Evolutionary conservation across 2,888 invertebrate genomes (phyloP), one percentile per base, ranked within the genome.

Genomic region (Schizaphis graminum): DNA sequence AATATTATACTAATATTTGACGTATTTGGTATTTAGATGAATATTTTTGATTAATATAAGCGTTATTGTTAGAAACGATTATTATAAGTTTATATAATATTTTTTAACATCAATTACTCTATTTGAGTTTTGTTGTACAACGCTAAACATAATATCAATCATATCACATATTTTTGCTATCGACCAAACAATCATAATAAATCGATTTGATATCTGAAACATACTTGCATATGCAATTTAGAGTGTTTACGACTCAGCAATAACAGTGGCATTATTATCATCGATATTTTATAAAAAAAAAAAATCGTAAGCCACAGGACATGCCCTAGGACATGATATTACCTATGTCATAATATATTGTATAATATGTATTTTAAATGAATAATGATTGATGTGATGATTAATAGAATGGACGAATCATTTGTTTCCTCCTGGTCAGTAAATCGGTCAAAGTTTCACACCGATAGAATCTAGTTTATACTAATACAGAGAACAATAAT

Each of bases 381-480:
- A 87, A 35, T 61, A 61, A 92, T 93, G 93, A 93, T 92, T 47
- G 92, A 92, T 61, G 61, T 5, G 61, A 87, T 61, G 57, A 49
- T 85, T 61, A 89, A 93, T 89, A 67, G 88, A 84, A 90, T 90
- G 57, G 57, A 85, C 57, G 57, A 89, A 85, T 84, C 57, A 89
- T 93, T 89, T 93, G 89, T 93, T 93, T 93, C 84, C 77, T 84
- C 49, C 44, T 11, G 67, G 92, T 89, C 89, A 41, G 56, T 84
- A 93, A 90, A 84, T 93, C 93, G 47, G 93, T 93, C 89, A 92
- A 87, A 89, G 89, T 85, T 89, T 85, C 57, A 89, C 84, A 57
- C 77, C 53, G 93, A 85, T 84, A 57, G 44, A 84, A 89, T 61
- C 85, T 93, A 89, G 89, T 90, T 89, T 85, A 77, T 77, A 84